phyloP scores from a whole-genome alignment of 2,888 invertebrate species.

The Liopterus haemorrhoidalis region DNA sequence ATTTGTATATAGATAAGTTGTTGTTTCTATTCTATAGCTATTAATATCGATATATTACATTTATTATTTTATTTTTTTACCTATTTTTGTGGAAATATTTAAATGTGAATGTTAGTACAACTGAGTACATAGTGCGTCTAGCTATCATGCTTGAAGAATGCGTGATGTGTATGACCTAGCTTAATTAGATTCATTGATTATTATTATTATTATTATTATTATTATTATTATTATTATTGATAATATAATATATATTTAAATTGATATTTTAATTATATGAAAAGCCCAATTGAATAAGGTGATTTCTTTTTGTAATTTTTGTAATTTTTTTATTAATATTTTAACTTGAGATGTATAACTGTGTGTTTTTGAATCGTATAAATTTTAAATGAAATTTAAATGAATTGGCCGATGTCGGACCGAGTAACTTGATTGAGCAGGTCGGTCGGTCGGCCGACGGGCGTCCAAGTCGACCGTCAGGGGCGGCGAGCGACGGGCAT shows the following conservation, averaged over 20 bases:
- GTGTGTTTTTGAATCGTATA: slow-evolving; percentile 46
- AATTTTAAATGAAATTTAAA: slow-evolving; percentile 40
- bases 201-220: no score
- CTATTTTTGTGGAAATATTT: slow-evolving; percentile 50
- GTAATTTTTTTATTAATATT: slow-evolving; percentile 44
- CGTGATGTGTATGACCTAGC: slow-evolving; percentile 46
- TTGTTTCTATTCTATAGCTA: slow-evolving; percentile 46
- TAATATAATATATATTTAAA: slow-evolving; percentile 41
- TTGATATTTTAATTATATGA: slow-evolving; percentile 46
- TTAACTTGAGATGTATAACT: slow-evolving; percentile 45
- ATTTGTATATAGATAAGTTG: slow-evolving; percentile 44
- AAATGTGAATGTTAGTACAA: slow-evolving; percentile 49
- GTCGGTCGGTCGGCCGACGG: no score
- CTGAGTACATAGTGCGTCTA: slow-evolving; percentile 39
- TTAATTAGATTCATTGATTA: slow-evolving; percentile 46
- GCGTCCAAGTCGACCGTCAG: no score
- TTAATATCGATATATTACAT: slow-evolving; percentile 43
- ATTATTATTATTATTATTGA: slow-evolving; percentile 21
- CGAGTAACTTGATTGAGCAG: no score
- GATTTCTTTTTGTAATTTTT: slow-evolving; percentile 39
- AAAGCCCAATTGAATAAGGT: slow-evolving; percentile 40
- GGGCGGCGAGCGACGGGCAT: no score
- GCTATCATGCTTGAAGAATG: slow-evolving; percentile 40
- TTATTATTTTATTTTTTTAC: slow-evolving; percentile 51
- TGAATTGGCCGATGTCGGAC: slow-evolving; percentile 6